Percentiles rank a stretch among this genome's conserved stretches.
phyloP scores from a whole-genome alignment of 2,888 invertebrate species.

The Eustalomyia histrio region DNA sequence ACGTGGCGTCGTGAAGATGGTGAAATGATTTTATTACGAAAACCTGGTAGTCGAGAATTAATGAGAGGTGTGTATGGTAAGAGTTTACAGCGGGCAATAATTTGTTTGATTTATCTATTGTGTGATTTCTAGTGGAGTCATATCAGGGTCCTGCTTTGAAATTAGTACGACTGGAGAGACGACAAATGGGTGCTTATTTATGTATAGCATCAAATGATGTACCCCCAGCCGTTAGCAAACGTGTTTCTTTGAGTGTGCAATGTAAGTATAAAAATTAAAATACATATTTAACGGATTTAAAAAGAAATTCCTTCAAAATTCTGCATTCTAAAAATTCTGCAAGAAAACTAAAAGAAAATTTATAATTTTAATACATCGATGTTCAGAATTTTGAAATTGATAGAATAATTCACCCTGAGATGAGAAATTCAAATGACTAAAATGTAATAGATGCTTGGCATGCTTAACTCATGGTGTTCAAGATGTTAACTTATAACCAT shows the following conservation, averaged over 20 bases:
- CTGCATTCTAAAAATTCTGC: too few relatives aligned
- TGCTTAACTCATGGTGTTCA: too few relatives aligned
- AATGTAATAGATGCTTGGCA: too few relatives aligned
- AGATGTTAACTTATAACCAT: too few relatives aligned
- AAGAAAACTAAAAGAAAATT: too few relatives aligned
- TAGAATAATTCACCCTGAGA: too few relatives aligned
- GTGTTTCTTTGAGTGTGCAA: constrained; percentile 92
- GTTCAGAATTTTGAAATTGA: too few relatives aligned
- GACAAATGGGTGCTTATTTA: constrained; percentile 95
- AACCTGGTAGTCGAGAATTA: constrained; percentile 79
- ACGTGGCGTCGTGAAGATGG: constrained; percentile 90
- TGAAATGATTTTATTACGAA: constrained; percentile 82
- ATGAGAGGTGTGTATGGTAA: constrained; percentile 75
- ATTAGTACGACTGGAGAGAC: constrained; percentile 89
- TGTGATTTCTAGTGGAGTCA: constrained; percentile 84
- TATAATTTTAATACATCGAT: too few relatives aligned
- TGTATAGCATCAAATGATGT: constrained; percentile 96
- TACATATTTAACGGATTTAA: too few relatives aligned
- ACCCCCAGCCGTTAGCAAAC: constrained; percentile 93
- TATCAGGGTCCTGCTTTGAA: constrained; percentile 87
- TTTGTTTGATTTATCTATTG: constrained; percentile 34
- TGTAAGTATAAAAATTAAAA: constrained; percentile 84
- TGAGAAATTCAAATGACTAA: too few relatives aligned
- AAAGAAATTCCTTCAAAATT: too few relatives aligned
- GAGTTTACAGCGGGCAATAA: background rate